Evolutionary conservation across 2,113 vertebrate genomes (phyloP).

Genomic region (Microtus oregoni): DNA sequence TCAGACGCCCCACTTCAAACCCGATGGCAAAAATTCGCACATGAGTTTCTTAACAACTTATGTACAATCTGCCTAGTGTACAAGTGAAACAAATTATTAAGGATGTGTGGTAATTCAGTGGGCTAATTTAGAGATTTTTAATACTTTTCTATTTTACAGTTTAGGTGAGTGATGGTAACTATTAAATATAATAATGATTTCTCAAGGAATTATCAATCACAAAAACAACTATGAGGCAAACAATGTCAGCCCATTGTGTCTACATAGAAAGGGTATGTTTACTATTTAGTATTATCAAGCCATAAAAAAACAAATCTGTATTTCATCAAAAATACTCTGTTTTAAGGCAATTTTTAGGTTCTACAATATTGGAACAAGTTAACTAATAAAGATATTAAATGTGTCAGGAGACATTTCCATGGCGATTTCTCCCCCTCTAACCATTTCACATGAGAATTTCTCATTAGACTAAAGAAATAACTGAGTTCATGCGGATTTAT

Average conservation of each 20-base stretch:
- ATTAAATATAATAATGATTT: background rate
- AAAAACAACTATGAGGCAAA: background rate
- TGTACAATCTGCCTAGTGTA: background rate
- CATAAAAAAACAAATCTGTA: background rate
- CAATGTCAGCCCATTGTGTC: background rate
- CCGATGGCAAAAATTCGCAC: background rate
- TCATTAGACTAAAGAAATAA: background rate
- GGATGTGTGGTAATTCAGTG: background rate
- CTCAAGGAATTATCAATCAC: background rate
- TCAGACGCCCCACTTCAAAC: background rate
- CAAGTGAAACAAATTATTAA: background rate
- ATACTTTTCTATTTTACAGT: background rate
- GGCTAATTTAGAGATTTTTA: background rate
- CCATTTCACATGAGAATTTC: background rate
- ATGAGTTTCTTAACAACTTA: constrained; percentile 19
- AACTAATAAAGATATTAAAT: background rate
- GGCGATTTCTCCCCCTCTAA: background rate
- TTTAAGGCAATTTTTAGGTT: constrained; percentile 34
- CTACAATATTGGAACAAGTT: background rate
- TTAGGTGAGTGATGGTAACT: constrained; percentile 22
- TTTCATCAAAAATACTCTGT: background rate
- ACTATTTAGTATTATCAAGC: background rate
- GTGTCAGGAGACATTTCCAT: background rate
- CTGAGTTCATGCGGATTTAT: background rate
- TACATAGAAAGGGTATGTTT: background rate